Evolutionary conservation across 2,113 vertebrate genomes (phyloP).

Genomic region (Clarias batrachus): DNA sequence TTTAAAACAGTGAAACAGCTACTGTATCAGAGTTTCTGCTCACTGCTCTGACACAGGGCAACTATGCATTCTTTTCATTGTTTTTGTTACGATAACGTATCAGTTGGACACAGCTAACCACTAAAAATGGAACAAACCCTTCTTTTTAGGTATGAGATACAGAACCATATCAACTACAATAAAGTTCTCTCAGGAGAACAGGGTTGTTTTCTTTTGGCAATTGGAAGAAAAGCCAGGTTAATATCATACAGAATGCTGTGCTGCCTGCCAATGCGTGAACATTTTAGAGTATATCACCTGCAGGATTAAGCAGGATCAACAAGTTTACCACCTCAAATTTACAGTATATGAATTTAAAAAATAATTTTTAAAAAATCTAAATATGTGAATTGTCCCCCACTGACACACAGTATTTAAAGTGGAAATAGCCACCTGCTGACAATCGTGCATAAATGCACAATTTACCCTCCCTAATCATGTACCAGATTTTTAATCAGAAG

Average conservation of each 20-base stretch:
- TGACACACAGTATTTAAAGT: too few relatives aligned
- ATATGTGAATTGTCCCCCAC: too few relatives aligned
- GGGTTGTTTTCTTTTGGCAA: not conserved
- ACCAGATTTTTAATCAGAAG: too few relatives aligned
- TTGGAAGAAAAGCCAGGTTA: not conserved
- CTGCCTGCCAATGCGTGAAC: not conserved
- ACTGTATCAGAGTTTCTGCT: not conserved
- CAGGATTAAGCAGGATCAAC: too few relatives aligned
- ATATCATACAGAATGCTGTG: not conserved
- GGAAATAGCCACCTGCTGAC: too few relatives aligned
- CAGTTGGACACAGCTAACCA: constrained; percentile 1
- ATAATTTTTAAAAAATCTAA: too few relatives aligned
- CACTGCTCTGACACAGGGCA: not conserved
- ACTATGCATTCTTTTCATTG: not conserved
- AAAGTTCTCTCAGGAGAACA: not conserved
- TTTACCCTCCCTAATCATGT: too few relatives aligned
- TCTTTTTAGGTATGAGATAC: not conserved
- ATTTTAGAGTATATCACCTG: not conserved
- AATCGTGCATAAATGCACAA: too few relatives aligned
- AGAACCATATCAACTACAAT: not conserved
- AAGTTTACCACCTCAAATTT: too few relatives aligned
- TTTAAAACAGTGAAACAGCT: not conserved
- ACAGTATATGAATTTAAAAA: too few relatives aligned
- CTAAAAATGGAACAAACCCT: not conserved
- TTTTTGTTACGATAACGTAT: constrained; percentile 20